These are phyloP conservation scores for Clarias fuscus DNA, from an alignment of 2,797 vertebrate genomes.

Conservation along the genomic window DNA sequence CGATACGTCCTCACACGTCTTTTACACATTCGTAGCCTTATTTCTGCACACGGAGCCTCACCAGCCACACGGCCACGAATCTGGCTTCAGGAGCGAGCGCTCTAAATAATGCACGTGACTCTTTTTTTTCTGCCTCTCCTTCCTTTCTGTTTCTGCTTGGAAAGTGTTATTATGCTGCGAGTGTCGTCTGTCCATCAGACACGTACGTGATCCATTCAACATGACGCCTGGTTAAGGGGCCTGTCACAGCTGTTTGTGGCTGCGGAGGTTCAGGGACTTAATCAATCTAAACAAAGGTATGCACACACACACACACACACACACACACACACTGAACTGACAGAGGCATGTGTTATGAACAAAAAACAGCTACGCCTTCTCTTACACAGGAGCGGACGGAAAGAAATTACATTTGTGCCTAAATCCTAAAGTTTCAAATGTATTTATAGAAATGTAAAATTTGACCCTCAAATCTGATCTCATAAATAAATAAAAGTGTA, in stretches of 20 bases:
- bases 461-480: not conserved
- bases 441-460: not conserved
- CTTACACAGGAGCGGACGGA: not conserved
- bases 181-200: conserved; percentile 36
- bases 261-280: conserved; percentile 38
- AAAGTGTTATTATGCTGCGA: conserved; percentile 61
- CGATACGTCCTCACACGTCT: not conserved
- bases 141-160: conserved; percentile 11
- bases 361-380: not conserved
- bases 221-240: conserved; percentile 49
- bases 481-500: not conserved
- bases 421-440: not conserved
- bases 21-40: conserved; percentile 30
- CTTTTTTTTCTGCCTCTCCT: not conserved
- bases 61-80: conserved; percentile 28
- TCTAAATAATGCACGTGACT: conserved; percentile 62
- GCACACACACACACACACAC: not conserved
- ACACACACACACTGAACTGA: not conserved
- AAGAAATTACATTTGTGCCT: not conserved
- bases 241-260: conserved; percentile 45
- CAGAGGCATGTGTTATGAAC: conserved; percentile 2
- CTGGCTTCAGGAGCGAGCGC: conserved; percentile 45
- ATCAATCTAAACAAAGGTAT: conserved; percentile 21
- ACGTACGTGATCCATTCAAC: conserved; percentile 43
- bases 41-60: conserved; percentile 36